Evolutionary conservation across 2,113 vertebrate species (phyloP).

Genomic region (Forbesichthys agassizii): DNA sequence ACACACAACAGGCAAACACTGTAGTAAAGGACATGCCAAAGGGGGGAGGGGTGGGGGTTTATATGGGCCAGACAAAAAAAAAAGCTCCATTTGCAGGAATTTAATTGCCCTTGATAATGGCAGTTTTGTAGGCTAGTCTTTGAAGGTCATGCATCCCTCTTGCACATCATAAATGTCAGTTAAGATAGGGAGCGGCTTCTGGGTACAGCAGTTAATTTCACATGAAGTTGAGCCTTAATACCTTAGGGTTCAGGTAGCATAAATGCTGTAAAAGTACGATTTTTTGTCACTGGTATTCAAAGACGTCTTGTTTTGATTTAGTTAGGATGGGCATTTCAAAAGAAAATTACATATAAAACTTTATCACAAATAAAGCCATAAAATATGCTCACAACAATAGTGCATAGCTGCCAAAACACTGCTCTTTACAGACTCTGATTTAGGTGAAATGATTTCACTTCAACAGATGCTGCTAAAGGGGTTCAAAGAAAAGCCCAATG

Average conservation of each 20-base stretch:
- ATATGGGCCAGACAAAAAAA: constrained; percentile 11
- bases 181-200: constrained; percentile 37
- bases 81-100: constrained; percentile 2
- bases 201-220: constrained; percentile 19
- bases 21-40: background rate
- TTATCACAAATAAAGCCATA: background rate
- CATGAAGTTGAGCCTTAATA: background rate
- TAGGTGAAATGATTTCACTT: constrained; percentile 14
- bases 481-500: constrained; percentile 1
- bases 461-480: constrained; percentile 46
- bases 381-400: background rate
- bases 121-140: constrained; percentile 18
- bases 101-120: constrained; percentile 42
- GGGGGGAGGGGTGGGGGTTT: background rate
- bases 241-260: background rate
- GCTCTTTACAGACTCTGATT: background rate
- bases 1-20: constrained; percentile 1
- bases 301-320: background rate
- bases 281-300: too few species aligned
- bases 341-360: background rate
- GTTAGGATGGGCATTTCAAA: background rate
- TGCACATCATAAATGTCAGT: constrained; percentile 50
- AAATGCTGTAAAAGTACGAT: background rate
- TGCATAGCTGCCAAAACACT: background rate
- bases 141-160: constrained; percentile 56